phyloP scores from a whole-genome alignment of 2,797 vertebrate genomes.

The Crypturellus tataupa region DNA sequence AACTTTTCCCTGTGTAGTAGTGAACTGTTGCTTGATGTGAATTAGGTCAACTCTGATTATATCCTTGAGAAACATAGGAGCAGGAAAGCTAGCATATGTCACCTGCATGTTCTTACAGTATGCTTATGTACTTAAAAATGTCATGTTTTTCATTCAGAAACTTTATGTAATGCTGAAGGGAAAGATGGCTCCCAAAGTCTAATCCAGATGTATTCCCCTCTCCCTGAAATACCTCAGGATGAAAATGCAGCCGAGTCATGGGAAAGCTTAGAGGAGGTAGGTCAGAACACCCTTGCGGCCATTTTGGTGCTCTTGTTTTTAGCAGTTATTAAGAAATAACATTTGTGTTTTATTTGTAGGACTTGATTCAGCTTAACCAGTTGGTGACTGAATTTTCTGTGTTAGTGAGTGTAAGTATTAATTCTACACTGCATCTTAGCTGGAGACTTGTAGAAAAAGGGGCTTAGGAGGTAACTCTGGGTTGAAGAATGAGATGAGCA shows the following conservation, averaged over 20 bases:
- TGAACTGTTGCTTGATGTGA: background rate
- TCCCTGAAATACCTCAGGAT: slow-evolving; percentile 91
- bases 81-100: background rate
- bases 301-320: background rate
- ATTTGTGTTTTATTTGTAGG: slow-evolving; percentile 79
- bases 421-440: background rate
- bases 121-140: slow-evolving; percentile 25
- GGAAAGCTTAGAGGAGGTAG: slow-evolving; percentile 92
- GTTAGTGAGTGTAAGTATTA: slow-evolving; percentile 91
- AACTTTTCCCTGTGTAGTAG: background rate
- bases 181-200: slow-evolving; percentile 69
- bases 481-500: background rate
- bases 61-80: background rate
- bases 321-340: background rate
- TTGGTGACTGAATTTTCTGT: slow-evolving; percentile 93
- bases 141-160: slow-evolving; percentile 67
- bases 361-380: slow-evolving; percentile 89
- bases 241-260: slow-evolving; percentile 94
- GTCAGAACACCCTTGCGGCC: background rate
- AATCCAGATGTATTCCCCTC: slow-evolving; percentile 81
- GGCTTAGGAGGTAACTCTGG: background rate
- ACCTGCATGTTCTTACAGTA: background rate
- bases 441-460: background rate
- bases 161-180: slow-evolving; percentile 32
- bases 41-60: background rate